A percentile compares a stretch with the other conserved stretches of the same genome.
Conservation (phyloP, 2,888 invertebrate genomes). For the Loripinus fragilis region DNA sequence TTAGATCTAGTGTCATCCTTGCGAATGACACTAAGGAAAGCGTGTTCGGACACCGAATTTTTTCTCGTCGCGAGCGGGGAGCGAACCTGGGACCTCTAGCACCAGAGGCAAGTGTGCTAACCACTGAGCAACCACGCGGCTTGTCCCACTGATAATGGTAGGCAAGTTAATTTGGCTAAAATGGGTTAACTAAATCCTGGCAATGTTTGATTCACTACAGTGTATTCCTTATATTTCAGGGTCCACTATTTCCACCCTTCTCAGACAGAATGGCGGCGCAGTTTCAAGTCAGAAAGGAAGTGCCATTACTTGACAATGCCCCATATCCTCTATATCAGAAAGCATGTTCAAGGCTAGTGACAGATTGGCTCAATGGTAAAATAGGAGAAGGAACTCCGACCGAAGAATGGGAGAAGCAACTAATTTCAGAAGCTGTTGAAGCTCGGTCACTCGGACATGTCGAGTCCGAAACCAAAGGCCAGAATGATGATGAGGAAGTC, state of each 20-base stretch:
- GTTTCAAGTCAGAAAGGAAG: constrained; percentile 11
- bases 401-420: constrained; percentile 37
- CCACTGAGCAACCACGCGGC: too few relatives aligned
- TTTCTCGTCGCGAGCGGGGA: too few relatives aligned
- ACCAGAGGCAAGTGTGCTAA: too few relatives aligned
- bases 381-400: constrained; percentile 41
- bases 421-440: constrained; percentile 31
- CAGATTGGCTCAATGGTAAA: constrained; percentile 47
- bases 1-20: too few relatives aligned
- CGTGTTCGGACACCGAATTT: too few relatives aligned
- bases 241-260: neutral
- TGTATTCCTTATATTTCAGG: neutral
- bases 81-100: too few relatives aligned
- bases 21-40: too few relatives aligned
- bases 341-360: constrained; percentile 22
- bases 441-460: neutral
- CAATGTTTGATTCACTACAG: too few relatives aligned
- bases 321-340: constrained; percentile 12
- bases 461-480: neutral
- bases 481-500: neutral
- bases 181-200: too few relatives aligned
- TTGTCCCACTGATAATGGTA: too few relatives aligned
- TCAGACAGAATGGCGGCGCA: neutral
- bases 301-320: constrained; percentile 30
- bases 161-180: too few relatives aligned